Evolutionary conservation across 2,888 invertebrate species (phyloP).

Genomic region (Ellobium chinense): DNA sequence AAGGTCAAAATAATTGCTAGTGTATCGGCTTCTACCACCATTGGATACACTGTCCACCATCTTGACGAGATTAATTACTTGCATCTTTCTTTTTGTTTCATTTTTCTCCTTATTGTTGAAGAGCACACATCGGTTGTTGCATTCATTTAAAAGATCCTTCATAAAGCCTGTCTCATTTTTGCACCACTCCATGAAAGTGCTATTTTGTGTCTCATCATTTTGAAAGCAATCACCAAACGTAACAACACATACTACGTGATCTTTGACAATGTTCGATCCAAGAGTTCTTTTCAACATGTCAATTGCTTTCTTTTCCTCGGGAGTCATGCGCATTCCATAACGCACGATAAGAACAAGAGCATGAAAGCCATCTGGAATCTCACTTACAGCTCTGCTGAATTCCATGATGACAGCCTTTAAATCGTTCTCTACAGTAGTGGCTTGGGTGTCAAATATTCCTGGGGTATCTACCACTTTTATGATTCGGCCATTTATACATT

Average conservation of each 20-base stretch:
- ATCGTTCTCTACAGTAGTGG: background rate
- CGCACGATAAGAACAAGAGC: conserved; percentile 9
- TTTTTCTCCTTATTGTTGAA: conserved; percentile 10
- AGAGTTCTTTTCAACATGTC: conserved; percentile 8
- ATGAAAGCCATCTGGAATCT: background rate
- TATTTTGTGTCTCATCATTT: no score
- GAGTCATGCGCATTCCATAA: conserved; percentile 13
- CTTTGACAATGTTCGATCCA: conserved; percentile 10
- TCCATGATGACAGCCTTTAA: background rate
- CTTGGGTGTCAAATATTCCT: conserved; percentile 15
- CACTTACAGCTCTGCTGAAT: background rate
- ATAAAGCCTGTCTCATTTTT: background rate
- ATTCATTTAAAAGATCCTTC: conserved; percentile 11
- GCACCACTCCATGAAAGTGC: conserved; percentile 4
- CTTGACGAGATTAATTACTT: conserved; percentile 1
- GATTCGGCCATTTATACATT: background rate
- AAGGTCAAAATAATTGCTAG: conserved; percentile 36
- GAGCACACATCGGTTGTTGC: conserved; percentile 19
- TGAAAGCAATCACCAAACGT: conserved; percentile 17
- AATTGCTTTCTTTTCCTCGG: conserved; percentile 27
- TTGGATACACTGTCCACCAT: background rate
- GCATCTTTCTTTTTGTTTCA: background rate
- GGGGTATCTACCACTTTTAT: conserved; percentile 29
- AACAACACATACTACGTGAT: conserved; percentile 7
- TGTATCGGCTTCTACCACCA: conserved; percentile 26